Conservation (phyloP, 2,888 invertebrate genomes). For the Drosophila hamatofila region DNA sequence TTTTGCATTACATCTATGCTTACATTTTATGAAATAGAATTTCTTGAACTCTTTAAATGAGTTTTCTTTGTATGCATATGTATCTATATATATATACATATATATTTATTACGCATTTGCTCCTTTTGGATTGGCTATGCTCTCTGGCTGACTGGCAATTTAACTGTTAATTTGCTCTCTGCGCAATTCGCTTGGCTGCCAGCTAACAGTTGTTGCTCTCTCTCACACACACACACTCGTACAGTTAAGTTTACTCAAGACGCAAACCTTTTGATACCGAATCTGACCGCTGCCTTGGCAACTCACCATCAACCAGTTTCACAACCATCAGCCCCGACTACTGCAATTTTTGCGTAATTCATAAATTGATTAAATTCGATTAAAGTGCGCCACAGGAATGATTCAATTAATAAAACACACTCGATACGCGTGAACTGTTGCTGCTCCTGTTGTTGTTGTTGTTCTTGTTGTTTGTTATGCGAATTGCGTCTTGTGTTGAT, state of each 20-base stretch:
- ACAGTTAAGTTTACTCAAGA: background rate
- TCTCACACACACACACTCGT: background rate
- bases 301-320: constrained; percentile 40
- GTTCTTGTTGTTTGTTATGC: constrained; percentile 30
- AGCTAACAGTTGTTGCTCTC: constrained; percentile 1
- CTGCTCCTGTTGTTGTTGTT: constrained; percentile 4
- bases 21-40: background rate
- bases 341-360: constrained; percentile 56
- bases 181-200: constrained; percentile 5
- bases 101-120: background rate
- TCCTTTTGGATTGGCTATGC: constrained; percentile 1
- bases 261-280: constrained; percentile 22
- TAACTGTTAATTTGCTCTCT: constrained; percentile 8
- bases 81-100: too few species aligned
- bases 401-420: constrained; percentile 57
- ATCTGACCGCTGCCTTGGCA: background rate
- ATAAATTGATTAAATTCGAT: constrained; percentile 73
- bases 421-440: constrained; percentile 39
- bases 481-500: constrained; percentile 54
- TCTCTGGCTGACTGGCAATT: constrained; percentile 5
- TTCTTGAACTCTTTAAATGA: background rate
- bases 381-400: constrained; percentile 62
- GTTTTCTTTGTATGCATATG: too few species aligned
- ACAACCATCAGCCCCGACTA: constrained; percentile 17
- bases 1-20: too few species aligned